Base-by-base conservation (phyloP, 2,888 invertebrate genomes). In the Brenthis ino region DNA sequence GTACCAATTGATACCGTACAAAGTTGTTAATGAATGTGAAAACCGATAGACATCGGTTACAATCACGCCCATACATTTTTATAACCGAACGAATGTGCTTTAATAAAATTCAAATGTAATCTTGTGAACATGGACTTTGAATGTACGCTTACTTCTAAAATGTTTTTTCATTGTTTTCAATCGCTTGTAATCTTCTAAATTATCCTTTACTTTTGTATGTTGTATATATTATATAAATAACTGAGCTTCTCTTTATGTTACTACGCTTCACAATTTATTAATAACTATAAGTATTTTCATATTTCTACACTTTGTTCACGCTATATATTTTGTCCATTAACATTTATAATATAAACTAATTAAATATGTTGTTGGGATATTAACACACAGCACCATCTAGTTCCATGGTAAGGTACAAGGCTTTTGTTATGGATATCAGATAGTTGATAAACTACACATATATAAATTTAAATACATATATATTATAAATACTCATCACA, bases 121-220 rank as follows among this genome's bases (percentile, higher is more conserved):
- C 60, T 58, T 60, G 16, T 57, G 54, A 50, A 66, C 28, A 47
- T 55, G 48, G 48, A 37, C n/a, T 60, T 55, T 63, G 50, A 20
- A 43, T 64, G 33, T 48, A n/a, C 33, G 43, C 28, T 50, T 60
- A 2, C 50, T 50, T 11, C n/a, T 28, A 33, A 12, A 33, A 48
- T 28, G n/a, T 48, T 60, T 1, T 50, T 60, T 48, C 56, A 50
- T 64, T 64, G 48, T 66, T 86, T 84, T 74, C 79, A 74, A 77
- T 76, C 73, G 75, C 78, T 77, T 80, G 80, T 85, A 85, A 82
- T 79, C 71, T 79, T 79, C 77, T 77, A 78, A 83, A 85, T 80
- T 77, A 81, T 13, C 11, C 3, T 20, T 20, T 54, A 16, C 4
- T 20, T 20, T 20, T 53, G 20, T 53, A 8, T 37, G 8, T 8